Percentiles rank a stretch among this genome's conserved stretches.
phyloP scores from a whole-genome alignment of 2,797 vertebrate species.

The Mus minutoides region DNA sequence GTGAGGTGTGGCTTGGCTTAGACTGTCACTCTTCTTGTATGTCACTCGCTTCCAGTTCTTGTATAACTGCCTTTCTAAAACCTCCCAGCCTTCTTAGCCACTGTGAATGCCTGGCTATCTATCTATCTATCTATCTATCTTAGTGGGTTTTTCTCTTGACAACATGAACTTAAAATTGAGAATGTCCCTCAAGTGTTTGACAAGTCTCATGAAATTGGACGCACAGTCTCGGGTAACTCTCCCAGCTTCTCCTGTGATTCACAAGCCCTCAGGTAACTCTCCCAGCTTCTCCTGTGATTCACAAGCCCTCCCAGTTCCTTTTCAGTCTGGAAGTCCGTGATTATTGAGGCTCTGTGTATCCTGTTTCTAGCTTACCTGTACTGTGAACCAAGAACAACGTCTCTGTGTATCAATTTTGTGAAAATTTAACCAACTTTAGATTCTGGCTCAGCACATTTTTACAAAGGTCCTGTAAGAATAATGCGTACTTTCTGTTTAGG shows the following conservation, averaged over 20 bases:
- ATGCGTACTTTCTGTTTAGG: not conserved
- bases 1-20: no score
- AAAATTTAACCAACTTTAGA: not conserved
- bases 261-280: not conserved
- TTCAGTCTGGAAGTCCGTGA: not conserved
- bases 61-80: not conserved
- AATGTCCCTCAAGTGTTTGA: not conserved
- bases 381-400: not conserved
- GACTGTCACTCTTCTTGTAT: not conserved
- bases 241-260: not conserved
- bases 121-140: no score
- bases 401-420: not conserved
- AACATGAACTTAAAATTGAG: not conserved
- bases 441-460: not conserved
- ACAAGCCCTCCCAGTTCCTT: not conserved
- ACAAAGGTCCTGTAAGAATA: not conserved
- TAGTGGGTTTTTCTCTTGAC: not conserved
- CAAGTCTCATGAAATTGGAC: not conserved
- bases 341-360: not conserved
- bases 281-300: not conserved
- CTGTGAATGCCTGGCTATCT: not conserved
- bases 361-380: not conserved
- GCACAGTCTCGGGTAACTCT: not conserved
- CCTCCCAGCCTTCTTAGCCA: not conserved
- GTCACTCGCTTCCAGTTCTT: not conserved